phyloP scores from a whole-genome alignment of 2,888 invertebrate species.

The Coenonympha arcania region DNA sequence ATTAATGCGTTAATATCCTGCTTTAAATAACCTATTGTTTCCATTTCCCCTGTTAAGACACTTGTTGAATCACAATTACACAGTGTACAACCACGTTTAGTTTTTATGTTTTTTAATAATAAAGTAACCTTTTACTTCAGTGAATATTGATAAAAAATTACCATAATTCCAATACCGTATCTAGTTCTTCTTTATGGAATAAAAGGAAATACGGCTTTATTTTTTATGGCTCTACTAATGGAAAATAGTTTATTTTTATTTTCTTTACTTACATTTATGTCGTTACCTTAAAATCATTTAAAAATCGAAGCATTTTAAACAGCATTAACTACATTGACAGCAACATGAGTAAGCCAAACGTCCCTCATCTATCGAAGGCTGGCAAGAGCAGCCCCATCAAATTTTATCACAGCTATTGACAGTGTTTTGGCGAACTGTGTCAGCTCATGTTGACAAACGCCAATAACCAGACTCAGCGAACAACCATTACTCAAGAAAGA shows the following conservation, averaged over 20 bases:
- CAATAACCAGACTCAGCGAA: conserved; percentile 34
- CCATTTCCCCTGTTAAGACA: conserved; percentile 23
- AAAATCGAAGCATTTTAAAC: conserved; percentile 7
- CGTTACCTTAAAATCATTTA: background rate
- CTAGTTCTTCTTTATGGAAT: too few species aligned
- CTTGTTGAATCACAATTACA: conserved; percentile 23
- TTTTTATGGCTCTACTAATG: too few species aligned
- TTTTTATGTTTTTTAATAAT: background rate
- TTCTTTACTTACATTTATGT: too few species aligned
- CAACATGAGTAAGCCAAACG: conserved; percentile 43
- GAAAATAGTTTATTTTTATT: background rate
- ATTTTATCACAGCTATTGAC: conserved; percentile 65
- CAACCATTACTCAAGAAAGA: conserved; percentile 14
- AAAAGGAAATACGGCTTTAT: too few species aligned
- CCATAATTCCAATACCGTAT: too few species aligned
- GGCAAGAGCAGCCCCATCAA: conserved; percentile 48
- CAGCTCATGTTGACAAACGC: conserved; percentile 39
- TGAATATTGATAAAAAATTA: too few species aligned
- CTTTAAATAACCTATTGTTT: conserved; percentile 29
- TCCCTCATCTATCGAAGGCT: conserved; percentile 35
- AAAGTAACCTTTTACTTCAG: too few species aligned
- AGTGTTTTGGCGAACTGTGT: conserved; percentile 55
- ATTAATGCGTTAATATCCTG: conserved; percentile 25
- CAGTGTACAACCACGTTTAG: background rate
- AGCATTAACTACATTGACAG: conserved; percentile 35